phyloP scores from a whole-genome alignment of 2,797 vertebrate genomes.

The Acropternis orthonyx region DNA sequence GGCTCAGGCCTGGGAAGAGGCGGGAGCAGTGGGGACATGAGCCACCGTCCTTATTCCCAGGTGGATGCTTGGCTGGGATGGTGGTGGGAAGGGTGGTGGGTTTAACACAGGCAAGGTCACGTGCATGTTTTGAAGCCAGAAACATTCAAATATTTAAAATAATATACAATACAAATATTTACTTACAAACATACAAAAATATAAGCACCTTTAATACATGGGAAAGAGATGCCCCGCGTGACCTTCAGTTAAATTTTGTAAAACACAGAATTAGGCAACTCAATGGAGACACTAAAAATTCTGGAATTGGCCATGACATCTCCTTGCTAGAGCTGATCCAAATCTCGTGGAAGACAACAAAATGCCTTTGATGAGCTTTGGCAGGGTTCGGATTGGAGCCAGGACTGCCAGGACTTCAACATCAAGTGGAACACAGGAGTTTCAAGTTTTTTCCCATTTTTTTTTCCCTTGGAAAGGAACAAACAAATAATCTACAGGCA shows the following conservation, averaged over 20 bases:
- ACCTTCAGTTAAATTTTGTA: slow-evolving; percentile 24
- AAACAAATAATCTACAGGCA: background rate
- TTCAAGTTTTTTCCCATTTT: slow-evolving; percentile 59
- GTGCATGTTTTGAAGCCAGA: slow-evolving; percentile 87
- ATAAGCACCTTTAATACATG: slow-evolving; percentile 85
- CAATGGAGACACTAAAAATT: background rate
- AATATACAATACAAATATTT: slow-evolving; percentile 90
- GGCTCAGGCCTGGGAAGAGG: background rate
- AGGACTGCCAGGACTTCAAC: background rate
- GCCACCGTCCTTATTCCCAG: background rate
- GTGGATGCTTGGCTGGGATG: background rate
- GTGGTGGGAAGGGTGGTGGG: background rate
- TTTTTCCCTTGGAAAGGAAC: background rate
- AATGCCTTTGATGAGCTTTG: background rate
- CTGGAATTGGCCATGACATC: background rate
- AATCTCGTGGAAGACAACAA: background rate
- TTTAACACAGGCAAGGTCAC: slow-evolving; percentile 76
- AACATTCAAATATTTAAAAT: slow-evolving; percentile 77
- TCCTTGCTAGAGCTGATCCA: background rate
- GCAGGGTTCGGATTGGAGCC: background rate
- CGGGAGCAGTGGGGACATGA: background rate
- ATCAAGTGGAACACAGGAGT: background rate
- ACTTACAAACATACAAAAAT: slow-evolving; percentile 95
- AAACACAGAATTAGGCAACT: rapidly evolving
- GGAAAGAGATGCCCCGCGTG: slow-evolving; percentile 82